Base-by-base conservation (phyloP, 1,140 invertebrate species). In the Drosophila cardini region DNA sequence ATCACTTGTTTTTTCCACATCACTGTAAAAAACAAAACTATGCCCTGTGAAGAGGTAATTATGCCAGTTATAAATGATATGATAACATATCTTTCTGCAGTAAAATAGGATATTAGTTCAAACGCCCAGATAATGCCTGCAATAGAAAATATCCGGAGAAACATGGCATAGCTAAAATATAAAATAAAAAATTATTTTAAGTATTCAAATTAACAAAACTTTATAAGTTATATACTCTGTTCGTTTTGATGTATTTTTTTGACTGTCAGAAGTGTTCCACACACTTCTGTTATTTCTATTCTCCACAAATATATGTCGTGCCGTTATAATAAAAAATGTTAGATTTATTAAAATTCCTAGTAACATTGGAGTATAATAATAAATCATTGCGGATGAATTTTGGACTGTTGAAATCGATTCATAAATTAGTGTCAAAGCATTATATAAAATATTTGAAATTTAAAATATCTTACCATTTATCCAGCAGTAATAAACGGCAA, bases 111-210 rank as follows among this genome's bases (percentile, higher is more conserved):
- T 4, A 26, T 4, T 4, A 26, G 21, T 26, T 26, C 21, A 3
- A 26, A 26, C 21, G 21, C 21, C 21, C 58, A 62, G 8, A 36
- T 18, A 2, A 62, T 45, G 7, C 45, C 58, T 5, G 45, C 7
- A 36, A 62, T 48, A 2, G 32, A 16, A 13, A 62, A 62, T 4
- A 50, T 7, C 34, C 58, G 43, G 16, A 62, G 36, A 38, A 50
- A 62, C 43, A 36, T 62, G 11, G 2, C 7, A 1, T 48, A 62
- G 9, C 58, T 62, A 8, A 48, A 21, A 13, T 46, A 21, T 3
- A 48, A 18, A 13, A 61, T 18, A 15, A 36, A 36, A 32, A 1
- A 10, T 16, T 18, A 53, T 16, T 48, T 26, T 18, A 18, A 16
- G 1, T 2, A 45, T 45, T 18, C 5, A 18, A 6, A 45, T 8